Base-by-base conservation (phyloP, 2,888 invertebrate genomes). In the Apomyelois bistriatella region DNA sequence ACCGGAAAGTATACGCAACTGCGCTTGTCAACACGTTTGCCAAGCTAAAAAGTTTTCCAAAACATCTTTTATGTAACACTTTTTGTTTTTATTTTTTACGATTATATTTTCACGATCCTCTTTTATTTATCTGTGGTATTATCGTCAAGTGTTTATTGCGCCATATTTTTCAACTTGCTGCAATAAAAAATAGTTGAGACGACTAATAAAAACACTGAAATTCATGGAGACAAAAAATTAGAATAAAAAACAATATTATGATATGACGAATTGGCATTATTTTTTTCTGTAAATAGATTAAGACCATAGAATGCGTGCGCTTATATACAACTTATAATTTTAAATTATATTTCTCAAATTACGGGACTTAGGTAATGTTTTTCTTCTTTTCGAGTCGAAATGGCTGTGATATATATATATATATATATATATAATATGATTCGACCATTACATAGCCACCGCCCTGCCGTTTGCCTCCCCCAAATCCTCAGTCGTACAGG, bases 91-190 rank as follows among this genome's bases (percentile, higher is more conserved):
- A 32, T 10, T 32, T 28, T 43, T 43, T 43, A 43, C 46, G 46
- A 46, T 12, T 8, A n/a, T 15, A 15, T 15, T 38, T 35, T 46
- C 30, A 46, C n/a, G 38, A 37, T 32, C 32, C 38, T 32, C 40
- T 15, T 49, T 38, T 40, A 40, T 49, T 38, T 40, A 40, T 50
- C 40, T 16, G 38, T 30, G 16, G 8, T 40, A 50, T 40, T 40
- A 49, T 30, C 15, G 13, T 28, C 40, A 28, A 28, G 49, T 50
- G 49, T 50, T 50, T 50, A 50, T 50, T 28, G 32, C 41, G 40
- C 49, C 49, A 50, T 50, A 50, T 50, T 50, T 50, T 38, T 40
- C 22, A 32, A 32, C 40, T 15, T 13, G 40, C 40, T n/a, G 16
- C 49, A 16, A 40, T 50, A 50, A 50, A 40, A 40, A 28, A 13